Base-by-base conservation (phyloP, 2,113 vertebrate genomes). In the Brachyistius frenatus region DNA sequence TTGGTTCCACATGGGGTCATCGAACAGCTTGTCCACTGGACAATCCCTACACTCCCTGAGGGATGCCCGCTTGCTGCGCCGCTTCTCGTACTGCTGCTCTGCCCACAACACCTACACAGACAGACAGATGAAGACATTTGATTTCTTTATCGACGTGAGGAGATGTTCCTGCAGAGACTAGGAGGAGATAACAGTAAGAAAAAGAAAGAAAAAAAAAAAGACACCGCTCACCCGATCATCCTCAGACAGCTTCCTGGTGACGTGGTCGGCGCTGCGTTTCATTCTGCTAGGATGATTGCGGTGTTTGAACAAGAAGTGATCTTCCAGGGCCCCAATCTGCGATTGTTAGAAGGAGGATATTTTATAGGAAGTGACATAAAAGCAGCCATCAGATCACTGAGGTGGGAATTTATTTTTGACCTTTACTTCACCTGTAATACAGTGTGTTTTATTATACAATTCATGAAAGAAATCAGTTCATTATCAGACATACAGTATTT, bases 1-100 rank as follows among this genome's bases (percentile, higher is more conserved):
- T 83, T 97, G 96, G 85, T 95, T 97, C 98, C 98, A 99, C 98
- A 99, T 98, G 1, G 97, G 98, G 60, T 99, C 98, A 5, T 97
- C 96, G 78, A 99, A 99, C 78, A 98, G 95, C 70, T 97, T 95
- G 76, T 96, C 93, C 68, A 95, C 97, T 0, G 94, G 83, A 56
- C 94, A 95, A 54, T 94, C 92, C 58, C 77, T 81, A 76, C 95
- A 96, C 67, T 92, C 83, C 79, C 87, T 85, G 33, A 95, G 0
- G 0, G 90, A 67, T 0, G 94, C 95, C 35, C 98, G 95, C 78
- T 98, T 99, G 57, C 63, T 95, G 81, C 98, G 93, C 4, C 93
- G 91, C 70, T 98, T 99, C 84, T 96, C 96, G 39, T 99, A 99
- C 78, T 99, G 98, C 66, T 99, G 98, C 88, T 99, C 98, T 53